Evolutionary conservation across 2,797 vertebrate genomes (phyloP).

Genomic region (Craterocephalus amniculus): DNA sequence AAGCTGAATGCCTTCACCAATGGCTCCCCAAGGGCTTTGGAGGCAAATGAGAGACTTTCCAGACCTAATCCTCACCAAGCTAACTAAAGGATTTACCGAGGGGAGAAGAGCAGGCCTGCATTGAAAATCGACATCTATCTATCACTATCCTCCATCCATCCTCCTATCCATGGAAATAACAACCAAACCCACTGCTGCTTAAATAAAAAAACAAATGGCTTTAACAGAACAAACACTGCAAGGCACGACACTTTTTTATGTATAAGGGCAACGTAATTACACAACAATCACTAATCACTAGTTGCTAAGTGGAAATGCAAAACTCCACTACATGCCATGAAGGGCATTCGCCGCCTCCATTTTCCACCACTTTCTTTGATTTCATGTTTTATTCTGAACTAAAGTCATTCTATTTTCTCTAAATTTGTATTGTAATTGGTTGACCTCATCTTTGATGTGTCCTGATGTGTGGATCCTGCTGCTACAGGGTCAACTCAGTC

Average conservation of each 20-base stretch:
- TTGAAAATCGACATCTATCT: slow-evolving; percentile 41
- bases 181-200: not conserved
- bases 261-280: too few relatives aligned
- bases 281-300: too few relatives aligned
- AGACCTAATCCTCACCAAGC: slow-evolving; percentile 67
- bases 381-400: too few relatives aligned
- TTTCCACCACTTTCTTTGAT: not conserved
- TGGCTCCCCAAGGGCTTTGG: slow-evolving; percentile 60
- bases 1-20: slow-evolving; percentile 51
- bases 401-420: too few relatives aligned
- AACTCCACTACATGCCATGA: not conserved
- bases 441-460: too few relatives aligned
- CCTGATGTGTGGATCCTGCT: too few relatives aligned
- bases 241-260: too few relatives aligned
- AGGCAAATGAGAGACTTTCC: slow-evolving; percentile 71
- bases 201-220: not conserved
- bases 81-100: slow-evolving; percentile 66
- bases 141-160: not conserved
- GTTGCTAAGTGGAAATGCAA: not conserved
- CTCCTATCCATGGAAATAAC: slow-evolving; percentile 22
- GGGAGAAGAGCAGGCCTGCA: slow-evolving; percentile 47
- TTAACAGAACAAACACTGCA: not conserved
- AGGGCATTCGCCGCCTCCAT: not conserved
- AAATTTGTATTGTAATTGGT: too few relatives aligned
- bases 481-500: too few relatives aligned